These are phyloP conservation scores for Thomomys bottae DNA, from an alignment of 2,113 vertebrate genomes.

Conservation along the genomic window DNA sequence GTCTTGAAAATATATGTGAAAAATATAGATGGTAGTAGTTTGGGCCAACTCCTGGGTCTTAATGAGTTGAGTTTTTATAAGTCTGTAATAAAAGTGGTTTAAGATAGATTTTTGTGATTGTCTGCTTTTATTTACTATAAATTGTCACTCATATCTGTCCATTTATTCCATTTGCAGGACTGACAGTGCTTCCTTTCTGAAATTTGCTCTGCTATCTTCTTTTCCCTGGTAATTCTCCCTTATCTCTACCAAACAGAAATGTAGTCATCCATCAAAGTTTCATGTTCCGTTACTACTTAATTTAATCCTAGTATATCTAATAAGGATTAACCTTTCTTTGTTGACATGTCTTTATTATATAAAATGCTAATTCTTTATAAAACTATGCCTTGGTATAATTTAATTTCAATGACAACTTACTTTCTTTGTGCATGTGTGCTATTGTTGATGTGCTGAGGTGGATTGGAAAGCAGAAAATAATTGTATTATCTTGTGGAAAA, in stretches of 20 bases:
- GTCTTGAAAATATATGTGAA: constrained; percentile 12
- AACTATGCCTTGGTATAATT: not conserved
- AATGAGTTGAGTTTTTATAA: not conserved
- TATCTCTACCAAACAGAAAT: not conserved
- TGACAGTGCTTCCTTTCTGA: not conserved
- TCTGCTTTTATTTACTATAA: not conserved
- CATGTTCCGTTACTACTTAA: not conserved
- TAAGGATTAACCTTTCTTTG: constrained; percentile 2
- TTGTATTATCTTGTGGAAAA: not conserved
- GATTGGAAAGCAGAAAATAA: not conserved
- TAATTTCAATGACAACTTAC: not conserved
- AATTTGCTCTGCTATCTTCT: not conserved
- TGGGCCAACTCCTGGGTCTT: constrained; percentile 38
- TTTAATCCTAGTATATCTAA: constrained; percentile 2
- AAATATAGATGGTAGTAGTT: not conserved
- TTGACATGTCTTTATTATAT: not conserved
- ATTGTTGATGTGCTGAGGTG: not conserved
- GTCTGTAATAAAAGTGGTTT: not conserved
- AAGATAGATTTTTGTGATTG: not conserved
- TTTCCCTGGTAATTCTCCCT: not conserved
- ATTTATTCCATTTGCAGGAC: not conserved
- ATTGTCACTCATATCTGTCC: not conserved
- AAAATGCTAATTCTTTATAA: constrained; percentile 21
- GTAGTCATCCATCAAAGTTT: not conserved
- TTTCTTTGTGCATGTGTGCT: not conserved